Evolutionary conservation across 1,140 invertebrate species (phyloP), one percentile per base, ranked within the genome.

Genomic region (Atta texana): DNA sequence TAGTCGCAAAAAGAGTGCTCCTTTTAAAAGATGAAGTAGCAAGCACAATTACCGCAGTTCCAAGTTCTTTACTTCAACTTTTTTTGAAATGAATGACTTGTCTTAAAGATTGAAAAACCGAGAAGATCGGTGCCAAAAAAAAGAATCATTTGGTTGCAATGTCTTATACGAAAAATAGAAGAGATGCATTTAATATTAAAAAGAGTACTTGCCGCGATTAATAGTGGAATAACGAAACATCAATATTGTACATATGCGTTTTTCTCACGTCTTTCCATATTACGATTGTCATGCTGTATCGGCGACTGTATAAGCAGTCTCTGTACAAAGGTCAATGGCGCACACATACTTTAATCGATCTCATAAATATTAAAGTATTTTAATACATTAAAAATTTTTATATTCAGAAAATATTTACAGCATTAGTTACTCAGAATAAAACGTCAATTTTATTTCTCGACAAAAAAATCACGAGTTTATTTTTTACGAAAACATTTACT

Each of bases 271-370:
- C 16, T 82, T 34, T 63, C 28, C 8, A 53, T 49, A 6, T 66
- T 69, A 69, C 49, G 31, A 0, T 66, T 84, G 12, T 59, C 24
- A 7, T 51, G 4, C 8, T 53, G 72, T 44, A 64, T 74, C 18
- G 16, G 21, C n/a, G 72, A 77, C 57, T 59, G 64, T 49, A 68
- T 76, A 39, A 44, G 28, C 21, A 28, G 12, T 1, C 44, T 39
- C 31, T 57, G 21, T 24, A 16, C n/a, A 55, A 85, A 89, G 87
- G 44, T 85, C 87, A 88, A 88, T 59, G 34, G 66, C 80, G 80
- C 39, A 74, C 39, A 18, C n/a, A 77, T 77, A 66, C 31, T 55
- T 55, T 64, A 77, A 89, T 89, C 77, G 72, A 82, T 88, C 69
- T 34, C n/a, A 24, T 59, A 39, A 88, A 53, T 53, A 78, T 74